Percentiles rank a stretch among this genome's conserved stretches.
These are phyloP conservation scores for Stratiomys singularior DNA, from an alignment of 2,888 invertebrate species.

Conservation along the genomic window DNA sequence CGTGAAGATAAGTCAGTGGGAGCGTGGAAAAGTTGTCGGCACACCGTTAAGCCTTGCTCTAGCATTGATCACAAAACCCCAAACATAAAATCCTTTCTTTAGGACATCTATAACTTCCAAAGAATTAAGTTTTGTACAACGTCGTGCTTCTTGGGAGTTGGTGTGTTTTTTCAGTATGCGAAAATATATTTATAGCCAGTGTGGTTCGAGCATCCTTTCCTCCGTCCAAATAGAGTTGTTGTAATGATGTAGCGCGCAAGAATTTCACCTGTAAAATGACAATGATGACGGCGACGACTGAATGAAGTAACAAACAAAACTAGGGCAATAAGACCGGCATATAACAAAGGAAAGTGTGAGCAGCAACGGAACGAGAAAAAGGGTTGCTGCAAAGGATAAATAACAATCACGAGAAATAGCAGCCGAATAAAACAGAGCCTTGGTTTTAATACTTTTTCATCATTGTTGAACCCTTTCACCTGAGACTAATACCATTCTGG, in stretches of 20 bases:
- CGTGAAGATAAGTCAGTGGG: background rate
- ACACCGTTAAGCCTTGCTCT: background rate
- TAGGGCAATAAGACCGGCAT: no score
- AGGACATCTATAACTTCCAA: slow-evolving; percentile 6
- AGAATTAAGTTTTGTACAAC: background rate
- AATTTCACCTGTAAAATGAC: no score
- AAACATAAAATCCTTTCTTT: background rate
- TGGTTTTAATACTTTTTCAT: slow-evolving; percentile 28
- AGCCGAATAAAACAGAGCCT: background rate
- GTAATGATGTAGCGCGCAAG: no score
- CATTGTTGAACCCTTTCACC: slow-evolving; percentile 40
- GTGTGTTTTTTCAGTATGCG: no score
- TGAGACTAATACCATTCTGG: slow-evolving; percentile 22
- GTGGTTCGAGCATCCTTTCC: no score
- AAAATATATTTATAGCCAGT: no score
- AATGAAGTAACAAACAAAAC: background rate
- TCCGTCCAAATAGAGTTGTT: no score
- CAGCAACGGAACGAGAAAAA: no score
- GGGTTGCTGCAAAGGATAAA: no score
- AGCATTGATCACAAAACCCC: background rate
- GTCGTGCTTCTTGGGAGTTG: no score
- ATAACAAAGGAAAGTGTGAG: no score
- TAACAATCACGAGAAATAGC: no score
- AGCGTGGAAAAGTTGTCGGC: background rate
- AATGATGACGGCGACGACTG: background rate